Percentiles rank a stretch among this genome's conserved stretches.
Evolutionary conservation across 2,797 vertebrate species (phyloP).

Genomic region (Eptatretus atami): DNA sequence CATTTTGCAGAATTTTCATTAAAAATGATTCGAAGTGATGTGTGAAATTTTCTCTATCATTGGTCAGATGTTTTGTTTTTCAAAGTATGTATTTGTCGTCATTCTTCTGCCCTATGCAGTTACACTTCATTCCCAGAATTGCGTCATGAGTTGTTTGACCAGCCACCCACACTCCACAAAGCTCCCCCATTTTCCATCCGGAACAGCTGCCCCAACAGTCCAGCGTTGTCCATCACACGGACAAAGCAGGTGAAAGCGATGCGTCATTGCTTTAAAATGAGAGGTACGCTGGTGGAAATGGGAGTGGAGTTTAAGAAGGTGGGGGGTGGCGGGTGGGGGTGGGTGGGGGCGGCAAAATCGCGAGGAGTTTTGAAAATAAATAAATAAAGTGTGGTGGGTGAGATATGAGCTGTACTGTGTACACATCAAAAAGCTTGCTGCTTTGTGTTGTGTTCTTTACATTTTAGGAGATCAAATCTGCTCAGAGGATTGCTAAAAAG

Average conservation of each 20-base stretch:
- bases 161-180: conserved; percentile 30
- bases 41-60: no score
- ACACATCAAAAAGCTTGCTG: no score
- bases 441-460: no score
- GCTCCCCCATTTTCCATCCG: conserved; percentile 26
- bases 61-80: no score
- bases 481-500: conserved; percentile 51
- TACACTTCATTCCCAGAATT: conserved; percentile 58
- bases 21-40: no score
- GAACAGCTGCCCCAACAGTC: conserved; percentile 48
- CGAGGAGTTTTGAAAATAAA: no score
- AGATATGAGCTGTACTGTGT: no score
- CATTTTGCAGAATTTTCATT: no score
- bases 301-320: not conserved
- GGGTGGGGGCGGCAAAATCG: no score
- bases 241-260: not conserved
- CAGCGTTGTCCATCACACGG: conserved; percentile 18
- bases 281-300: not conserved
- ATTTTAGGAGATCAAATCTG: conserved; percentile 52
- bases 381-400: no score
- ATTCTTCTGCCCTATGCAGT: conserved; percentile 16
- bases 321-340: no score
- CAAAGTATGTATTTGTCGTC: no score
- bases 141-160: conserved; percentile 46
- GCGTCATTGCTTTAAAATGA: not conserved